A percentile compares a stretch with the other conserved stretches of the same genome.
These are phyloP conservation scores for Lydus trimaculatus DNA, from an alignment of 2,888 invertebrate genomes.

Conservation along the genomic window DNA sequence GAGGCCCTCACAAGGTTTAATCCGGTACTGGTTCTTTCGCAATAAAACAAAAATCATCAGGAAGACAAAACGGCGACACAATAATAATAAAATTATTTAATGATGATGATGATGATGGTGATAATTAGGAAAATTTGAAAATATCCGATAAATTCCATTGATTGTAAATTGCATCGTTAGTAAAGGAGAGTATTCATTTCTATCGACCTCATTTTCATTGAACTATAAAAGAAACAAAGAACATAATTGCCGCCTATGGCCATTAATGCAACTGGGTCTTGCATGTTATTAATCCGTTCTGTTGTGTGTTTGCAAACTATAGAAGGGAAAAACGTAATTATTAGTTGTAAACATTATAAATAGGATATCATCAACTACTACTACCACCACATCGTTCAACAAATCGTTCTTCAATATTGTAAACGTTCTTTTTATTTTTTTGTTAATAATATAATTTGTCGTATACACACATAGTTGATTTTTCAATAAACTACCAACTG, in stretches of 20 bases:
- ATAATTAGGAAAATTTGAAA: neutral
- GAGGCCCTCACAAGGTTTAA: too few relatives aligned
- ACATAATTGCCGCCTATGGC: constrained; percentile 44
- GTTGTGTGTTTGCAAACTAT: constrained; percentile 8
- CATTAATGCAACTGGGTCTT: constrained; percentile 49
- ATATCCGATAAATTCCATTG: neutral
- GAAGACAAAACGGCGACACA: too few relatives aligned
- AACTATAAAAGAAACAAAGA: constrained; percentile 49
- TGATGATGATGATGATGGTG: neutral
- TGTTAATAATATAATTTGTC: too few relatives aligned
- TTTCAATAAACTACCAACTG: too few relatives aligned
- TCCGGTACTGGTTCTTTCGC: too few relatives aligned
- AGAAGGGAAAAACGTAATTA: neutral
- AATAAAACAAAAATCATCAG: too few relatives aligned
- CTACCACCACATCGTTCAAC: neutral
- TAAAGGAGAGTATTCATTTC: constrained; percentile 39
- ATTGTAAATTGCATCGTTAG: constrained; percentile 23
- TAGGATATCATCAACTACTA: too few relatives aligned
- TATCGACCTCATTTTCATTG: constrained; percentile 49
- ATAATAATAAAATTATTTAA: neutral
- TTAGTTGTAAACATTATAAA: neutral
- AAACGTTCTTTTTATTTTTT: too few relatives aligned
- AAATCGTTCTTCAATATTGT: too few relatives aligned
- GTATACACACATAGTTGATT: too few relatives aligned
- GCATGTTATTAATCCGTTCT: constrained; percentile 38